Base-by-base conservation (phyloP, 2,797 vertebrate genomes). In the Syngnathus acus region DNA sequence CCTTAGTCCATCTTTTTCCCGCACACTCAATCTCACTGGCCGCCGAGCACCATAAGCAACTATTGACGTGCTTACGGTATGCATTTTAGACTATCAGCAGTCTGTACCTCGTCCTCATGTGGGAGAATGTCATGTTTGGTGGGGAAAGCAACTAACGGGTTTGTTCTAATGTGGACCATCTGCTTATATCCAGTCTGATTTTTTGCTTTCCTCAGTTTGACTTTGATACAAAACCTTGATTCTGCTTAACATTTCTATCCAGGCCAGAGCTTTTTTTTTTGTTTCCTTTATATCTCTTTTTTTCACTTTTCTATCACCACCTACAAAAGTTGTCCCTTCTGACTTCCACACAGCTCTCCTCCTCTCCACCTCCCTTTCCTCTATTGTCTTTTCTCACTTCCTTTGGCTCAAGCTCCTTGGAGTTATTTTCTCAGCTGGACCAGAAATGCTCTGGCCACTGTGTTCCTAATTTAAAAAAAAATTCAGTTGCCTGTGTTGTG, bases 71-170 rank as follows among this genome's bases (percentile, higher is more conserved):
- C 80, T 32, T 83, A 79, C 16, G 68, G 76, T 84, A 19, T 68
- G 84, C 88, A 78, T 75, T 83, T 74, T 65, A 67, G 68, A 68
- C 50, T 71, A 81, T 82, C 86, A 85, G 85, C 79, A 77, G 57
- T 66, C 74, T 67, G 65, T 67, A 78, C 81, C 32, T 76, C 77
- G 72, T 83, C 74, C 74, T 57, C 75, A 78, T 82, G 81, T 84
- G 75, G 70, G 70, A 75, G 79, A 75, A 69, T 62, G 77, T 70
- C 53, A 17, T 62, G 68, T 74, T 75, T 74, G 73, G 72, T 26
- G 71, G 69, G 71, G 65, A 62, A 71, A 60, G 69, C 39, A 45
- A 59, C 43, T 37, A 50, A 73, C 57, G 9, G 60, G 69, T 65
- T 71, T 62, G 40, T 60, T 72, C 72, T 75, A 73, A 72, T 65